These are phyloP conservation scores for Glaucopsyche alexis DNA, from an alignment of 2,888 invertebrate genomes.

Conservation along the genomic window DNA sequence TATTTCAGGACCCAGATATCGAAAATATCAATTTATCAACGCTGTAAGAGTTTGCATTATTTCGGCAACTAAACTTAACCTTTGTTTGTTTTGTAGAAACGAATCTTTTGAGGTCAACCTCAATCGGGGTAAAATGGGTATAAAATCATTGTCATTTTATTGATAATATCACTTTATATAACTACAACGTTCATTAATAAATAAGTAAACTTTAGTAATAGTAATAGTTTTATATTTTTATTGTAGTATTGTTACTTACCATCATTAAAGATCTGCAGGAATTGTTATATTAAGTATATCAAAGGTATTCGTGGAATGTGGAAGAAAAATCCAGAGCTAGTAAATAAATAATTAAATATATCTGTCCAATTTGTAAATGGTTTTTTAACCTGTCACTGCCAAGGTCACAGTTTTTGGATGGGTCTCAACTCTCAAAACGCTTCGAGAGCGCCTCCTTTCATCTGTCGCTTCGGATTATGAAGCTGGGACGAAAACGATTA, in stretches of 20 bases:
- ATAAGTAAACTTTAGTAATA: too few species aligned
- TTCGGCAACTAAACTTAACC: background rate
- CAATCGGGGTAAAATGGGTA: background rate
- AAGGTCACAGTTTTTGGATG: constrained; percentile 10
- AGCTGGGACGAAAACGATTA: background rate
- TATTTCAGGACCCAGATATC: constrained; percentile 5
- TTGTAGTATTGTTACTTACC: too few species aligned
- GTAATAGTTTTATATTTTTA: too few species aligned
- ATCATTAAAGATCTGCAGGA: too few species aligned
- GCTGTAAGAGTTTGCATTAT: background rate
- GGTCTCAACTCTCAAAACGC: constrained; percentile 2
- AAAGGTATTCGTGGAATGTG: background rate
- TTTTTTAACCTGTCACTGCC: background rate
- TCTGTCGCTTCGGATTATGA: constrained; percentile 7
- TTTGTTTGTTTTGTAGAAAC: background rate
- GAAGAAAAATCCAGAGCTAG: background rate
- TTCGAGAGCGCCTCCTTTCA: constrained; percentile 5
- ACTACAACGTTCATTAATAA: too few species aligned
- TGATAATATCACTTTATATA: too few species aligned
- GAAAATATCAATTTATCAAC: background rate
- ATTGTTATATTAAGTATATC: background rate
- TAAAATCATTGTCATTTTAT: background rate
- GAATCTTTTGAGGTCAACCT: background rate
- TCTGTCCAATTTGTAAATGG: background rate
- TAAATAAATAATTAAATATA: background rate